Percentiles rank a stretch among this genome's conserved stretches.
Conservation (phyloP, 2,888 invertebrate genomes). For the Ochlodes sylvanus region DNA sequence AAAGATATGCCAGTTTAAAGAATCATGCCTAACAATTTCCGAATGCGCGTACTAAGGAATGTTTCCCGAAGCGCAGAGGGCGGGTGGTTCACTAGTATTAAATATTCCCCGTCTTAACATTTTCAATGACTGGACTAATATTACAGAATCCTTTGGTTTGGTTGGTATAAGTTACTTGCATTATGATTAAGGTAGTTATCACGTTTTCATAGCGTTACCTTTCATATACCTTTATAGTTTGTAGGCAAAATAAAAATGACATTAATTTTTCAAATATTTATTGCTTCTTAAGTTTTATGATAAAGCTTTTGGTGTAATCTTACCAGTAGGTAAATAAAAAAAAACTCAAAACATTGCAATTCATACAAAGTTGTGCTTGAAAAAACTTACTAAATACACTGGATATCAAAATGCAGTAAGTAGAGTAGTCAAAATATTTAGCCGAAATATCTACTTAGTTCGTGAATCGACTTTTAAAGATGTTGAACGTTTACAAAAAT, state of each 20-base stretch:
- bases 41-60: no score
- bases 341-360: constrained; percentile 28
- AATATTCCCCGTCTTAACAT: no score
- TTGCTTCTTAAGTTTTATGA: constrained; percentile 46
- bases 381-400: constrained; percentile 26
- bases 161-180: no score
- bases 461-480: constrained; percentile 45
- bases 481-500: constrained; percentile 44
- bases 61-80: no score
- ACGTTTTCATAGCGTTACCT: no score
- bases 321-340: constrained; percentile 40
- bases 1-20: no score
- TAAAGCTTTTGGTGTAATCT: constrained; percentile 48
- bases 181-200: no score
- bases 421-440: constrained; percentile 37
- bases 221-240: neutral
- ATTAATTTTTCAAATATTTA: constrained; percentile 19
- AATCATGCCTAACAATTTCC: no score
- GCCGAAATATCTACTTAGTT: neutral
- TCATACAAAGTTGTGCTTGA: constrained; percentile 33
- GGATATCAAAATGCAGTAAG: constrained; percentile 33
- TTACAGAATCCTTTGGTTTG: no score
- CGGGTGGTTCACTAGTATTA: no score
- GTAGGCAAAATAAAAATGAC: neutral
- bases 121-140: no score